Evolutionary conservation across 2,797 vertebrate genomes (phyloP), one percentile per base, ranked within the genome.

Genomic region (Acridotheres tristis): DNA sequence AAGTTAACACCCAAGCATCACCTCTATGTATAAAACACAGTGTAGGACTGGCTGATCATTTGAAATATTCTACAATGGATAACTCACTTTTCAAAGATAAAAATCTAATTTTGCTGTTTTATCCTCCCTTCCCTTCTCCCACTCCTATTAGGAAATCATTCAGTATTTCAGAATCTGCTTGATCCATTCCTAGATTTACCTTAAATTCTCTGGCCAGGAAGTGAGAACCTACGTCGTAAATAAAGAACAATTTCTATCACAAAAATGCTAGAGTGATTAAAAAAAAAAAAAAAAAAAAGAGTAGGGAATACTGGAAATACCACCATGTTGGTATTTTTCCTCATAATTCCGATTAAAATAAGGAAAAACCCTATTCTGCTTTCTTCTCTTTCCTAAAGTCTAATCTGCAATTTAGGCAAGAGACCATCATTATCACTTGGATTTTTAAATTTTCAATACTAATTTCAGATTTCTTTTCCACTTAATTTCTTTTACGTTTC

Each of bases 61-160:
- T 58, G 25, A 78, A 71, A 47, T 19, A 62, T 16, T 58, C 16
- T 62, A 11, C 21, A 81, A 27, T 13, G 26, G 7, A 59, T 65
- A 71, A 23, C 6, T 81, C 20, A 65, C 7, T 63, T 67, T 81
- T 67, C 22, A 77, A 51, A 66, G 23, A 58, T 7, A 1, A 66
- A 91, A 72, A 59, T 11, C 2, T 59, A 38, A 38, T 69, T 89
- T 66, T 48, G 3, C 10, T 5, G 6, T 18, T 71, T 71, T 55
- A 42, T 42, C 5, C 5, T 42, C 21, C 12, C 14, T 34, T 30
- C 4, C 2, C 1, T 40, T 2, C 4, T 3, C 14, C 3, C 1
- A 2, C 3, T 29, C 9, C 9, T 3, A 5, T 63, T 40, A 72
- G 22, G 25, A 74, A 82, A 36, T 17, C 3, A 15, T 76, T 68